Base-by-base conservation (phyloP, 2,888 invertebrate genomes). In the Allacma fusca region DNA sequence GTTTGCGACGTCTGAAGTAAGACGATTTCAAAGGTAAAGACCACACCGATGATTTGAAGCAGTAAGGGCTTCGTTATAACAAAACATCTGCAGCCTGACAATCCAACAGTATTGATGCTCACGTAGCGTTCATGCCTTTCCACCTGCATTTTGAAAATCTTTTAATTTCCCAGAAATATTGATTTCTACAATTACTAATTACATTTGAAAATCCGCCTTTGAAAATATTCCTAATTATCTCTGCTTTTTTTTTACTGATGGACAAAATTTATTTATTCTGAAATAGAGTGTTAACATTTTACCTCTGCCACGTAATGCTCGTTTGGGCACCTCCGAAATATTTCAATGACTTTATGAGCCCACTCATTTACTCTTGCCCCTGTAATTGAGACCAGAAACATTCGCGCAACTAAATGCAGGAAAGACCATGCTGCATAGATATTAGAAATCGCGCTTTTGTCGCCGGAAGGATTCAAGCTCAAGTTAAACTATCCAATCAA, bases 21-120 rank as follows among this genome's bases (percentile, higher is more conserved):
- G 19, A 76, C 76, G 19, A 76, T 76, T 57, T 76, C 76, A 59
- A 76, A 76, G 16, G 76, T 76, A 24, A 76, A 76, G 16, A 76
- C 70, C 19, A 76, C 76, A 13, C 76, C 62, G 0, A 76, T 69
- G 16, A 76, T 69, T 69, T 76, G 69, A 13, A 76, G 21, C 5
- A 76, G 44, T 1, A 76, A 43, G 5, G 76, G 76, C 40, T 76
- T 76, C 9, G 76, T 76, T 13, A 76, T 34, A 19, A 40, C n/a
- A 21, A 76, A 76, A 34, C 76, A 76, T 4, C 76, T 57, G 19
- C 69, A 21, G 5, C 76, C 76, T 0, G 34, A 34, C 2, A 76
- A 24, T 1, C 76, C 69, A 23, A 76, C 24, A 0, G 28, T 12
- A 50, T 68, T 69, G 19, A 26, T 29, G 19, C 69, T 59, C n/a